Evolutionary conservation across 2,113 vertebrate genomes (phyloP).

Genomic region (Campylorhamphus procurvoides): DNA sequence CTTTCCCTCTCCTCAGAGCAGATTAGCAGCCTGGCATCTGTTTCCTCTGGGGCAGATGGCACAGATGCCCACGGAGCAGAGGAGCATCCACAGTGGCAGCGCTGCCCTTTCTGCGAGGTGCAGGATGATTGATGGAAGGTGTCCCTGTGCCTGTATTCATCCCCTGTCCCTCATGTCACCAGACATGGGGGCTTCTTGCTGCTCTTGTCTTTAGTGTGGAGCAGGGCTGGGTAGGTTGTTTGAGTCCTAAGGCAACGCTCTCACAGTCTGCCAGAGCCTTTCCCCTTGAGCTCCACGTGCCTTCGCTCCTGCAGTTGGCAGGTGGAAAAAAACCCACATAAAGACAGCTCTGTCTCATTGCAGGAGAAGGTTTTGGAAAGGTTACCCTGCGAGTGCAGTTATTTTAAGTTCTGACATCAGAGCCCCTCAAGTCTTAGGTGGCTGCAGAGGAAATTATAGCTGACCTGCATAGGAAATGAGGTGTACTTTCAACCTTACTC

Average conservation of each 20-base stretch:
- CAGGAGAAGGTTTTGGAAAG: neutral
- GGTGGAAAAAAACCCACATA: neutral
- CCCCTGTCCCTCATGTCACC: neutral
- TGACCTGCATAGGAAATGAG: constrained; percentile 54
- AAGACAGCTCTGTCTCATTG: neutral
- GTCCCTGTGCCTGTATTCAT: neutral
- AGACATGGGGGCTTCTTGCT: neutral
- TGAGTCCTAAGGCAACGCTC: neutral
- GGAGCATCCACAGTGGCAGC: neutral
- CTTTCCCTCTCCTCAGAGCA: neutral
- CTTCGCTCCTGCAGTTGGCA: neutral
- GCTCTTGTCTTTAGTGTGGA: neutral
- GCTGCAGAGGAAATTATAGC: neutral
- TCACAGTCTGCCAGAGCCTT: neutral
- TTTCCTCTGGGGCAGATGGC: neutral
- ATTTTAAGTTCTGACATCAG: constrained; percentile 39
- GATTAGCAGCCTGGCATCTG: constrained; percentile 26
- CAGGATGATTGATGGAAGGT: neutral
- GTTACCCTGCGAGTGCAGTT: neutral
- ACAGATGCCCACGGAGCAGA: neutral
- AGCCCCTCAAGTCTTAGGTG: neutral
- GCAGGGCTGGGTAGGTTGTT: neutral
- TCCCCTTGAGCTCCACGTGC: neutral
- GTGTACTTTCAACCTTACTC: neutral
- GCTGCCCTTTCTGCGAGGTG: neutral